Base-by-base conservation (phyloP, 2,797 vertebrate genomes). In the Pygocentrus nattereri region DNA sequence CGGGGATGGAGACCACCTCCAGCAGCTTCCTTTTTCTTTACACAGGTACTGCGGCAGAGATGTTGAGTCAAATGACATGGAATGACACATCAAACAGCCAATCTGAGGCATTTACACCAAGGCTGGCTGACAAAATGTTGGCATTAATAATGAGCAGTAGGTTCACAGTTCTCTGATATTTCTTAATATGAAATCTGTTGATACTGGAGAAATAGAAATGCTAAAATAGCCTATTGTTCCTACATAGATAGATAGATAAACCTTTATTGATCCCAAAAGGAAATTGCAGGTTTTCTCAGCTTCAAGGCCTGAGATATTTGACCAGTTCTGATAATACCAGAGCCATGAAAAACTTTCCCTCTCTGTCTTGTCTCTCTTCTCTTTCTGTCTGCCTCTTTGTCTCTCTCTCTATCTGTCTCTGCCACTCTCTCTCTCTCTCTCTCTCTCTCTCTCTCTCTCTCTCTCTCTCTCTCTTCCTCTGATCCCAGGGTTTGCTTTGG, bases 1-100 rank as follows among this genome's bases (percentile, higher is more conserved):
- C 34, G 44, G 56, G 50, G 16, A 81, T 44, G 21, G 41, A 71
- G 65, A 23, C 0, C 12, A n/a, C 52, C 30, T 80, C 21, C 34
- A 74, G 8, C 47, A 58, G 75, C 47, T 75, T 80, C 49, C 49
- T 8, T 18, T n/a, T 68, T 83, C 62, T 83, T 78, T 79, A 61
- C 49, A 58, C 64, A 77, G 68, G 79, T 73, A 79, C 58, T 15
- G 27, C 15, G 1, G 31, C 62, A 16, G 47, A 84, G 64, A 38
- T 4, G 0, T 23, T 67, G 49, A 30, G 12, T 62, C 25, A 71
- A 31, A 72, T 58, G 72, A 80, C 71, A 83, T 23, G 18, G 61
- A 83, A 65, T 74, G 76, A 68, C 41, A 19, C 62, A 34, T 72
- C 62, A 73, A 82, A 82, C 27, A 67, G 31, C 70, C 13, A 65